Percentiles rank a stretch among this genome's conserved stretches.
These are phyloP conservation scores for Portunus trituberculatus DNA, from an alignment of 1,140 invertebrate species.

Conservation along the genomic window DNA sequence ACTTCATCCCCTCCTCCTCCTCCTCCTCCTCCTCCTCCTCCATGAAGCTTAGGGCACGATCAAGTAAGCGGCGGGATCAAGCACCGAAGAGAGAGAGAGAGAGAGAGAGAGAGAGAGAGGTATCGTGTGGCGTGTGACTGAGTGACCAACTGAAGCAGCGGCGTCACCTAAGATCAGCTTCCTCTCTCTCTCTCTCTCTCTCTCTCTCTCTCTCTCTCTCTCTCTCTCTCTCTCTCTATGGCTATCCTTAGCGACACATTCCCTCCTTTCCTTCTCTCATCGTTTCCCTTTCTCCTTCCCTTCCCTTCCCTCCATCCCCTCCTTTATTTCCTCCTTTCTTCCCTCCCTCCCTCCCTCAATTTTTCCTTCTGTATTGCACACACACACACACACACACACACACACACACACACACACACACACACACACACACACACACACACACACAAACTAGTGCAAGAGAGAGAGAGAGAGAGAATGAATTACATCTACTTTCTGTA, in stretches of 20 bases:
- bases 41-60: not conserved
- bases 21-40: not conserved
- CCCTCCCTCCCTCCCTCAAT: not conserved
- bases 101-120: not conserved
- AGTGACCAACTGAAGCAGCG: not conserved
- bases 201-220: constrained; percentile 35
- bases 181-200: not conserved
- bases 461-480: no score
- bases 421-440: not conserved
- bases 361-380: not conserved
- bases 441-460: no score
- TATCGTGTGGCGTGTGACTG: no score
- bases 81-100: not conserved
- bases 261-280: not conserved
- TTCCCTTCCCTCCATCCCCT: not conserved
- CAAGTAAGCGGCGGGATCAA: not conserved
- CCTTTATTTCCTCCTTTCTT: not conserved
- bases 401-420: constrained; percentile 36
- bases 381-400: constrained; percentile 26
- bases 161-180: not conserved
- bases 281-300: not conserved
- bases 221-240: constrained; percentile 1
- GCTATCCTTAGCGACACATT: not conserved
- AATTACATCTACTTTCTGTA: not conserved
- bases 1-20: not conserved